Evolutionary conservation across 2,797 vertebrate species (phyloP), one percentile per base, ranked within the genome.

Genomic region (Oreochromis grahami): DNA sequence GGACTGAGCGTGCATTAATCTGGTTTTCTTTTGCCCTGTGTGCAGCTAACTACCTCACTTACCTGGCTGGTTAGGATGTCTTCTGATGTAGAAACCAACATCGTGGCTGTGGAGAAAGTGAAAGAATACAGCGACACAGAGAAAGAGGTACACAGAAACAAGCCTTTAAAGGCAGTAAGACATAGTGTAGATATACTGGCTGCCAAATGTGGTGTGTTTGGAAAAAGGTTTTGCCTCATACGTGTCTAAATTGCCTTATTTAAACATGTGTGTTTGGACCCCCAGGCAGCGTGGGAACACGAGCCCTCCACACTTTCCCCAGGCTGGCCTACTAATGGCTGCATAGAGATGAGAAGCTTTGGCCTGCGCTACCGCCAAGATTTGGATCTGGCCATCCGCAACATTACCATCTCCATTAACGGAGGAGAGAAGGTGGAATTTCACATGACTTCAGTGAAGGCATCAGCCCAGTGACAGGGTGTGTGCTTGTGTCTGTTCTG

Each of bases 41-140:
- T 78, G 36, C 86, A 95, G 93, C 65, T 95, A 78, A 95, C 94
- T 2, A 68, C 95, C 15, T 95, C 93, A 48, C 84, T 95, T 24
- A 99, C 98, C 86, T 99, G 98, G 98, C 94, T 99, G 65, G 98
- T 99, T 14, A 96, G 98, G 76, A 99, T 99, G 98, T 98, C 98
- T 0, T 99, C 98, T 0, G 98, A 99, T 50, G 87, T 99, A 93
- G 98, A 99, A 90, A 98, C 98, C 76, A 99, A 98, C 95, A 98
- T 99, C 0, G 98, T 99, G 55, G 98, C 98, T 1, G 98, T 99
- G 87, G 98, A 99, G 93, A 96, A 92, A 90, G 97, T 99, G 36
- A 97, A 98, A 41, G 98, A 99, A 76, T 99, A 99, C 2, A 85
- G 94, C 1, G 97, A 98, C 70, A 98, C 96, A 0, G 95, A 97